Evolutionary conservation across 2,888 invertebrate species (phyloP), one percentile per base, ranked within the genome.

Genomic region (Pandemis heparana): DNA sequence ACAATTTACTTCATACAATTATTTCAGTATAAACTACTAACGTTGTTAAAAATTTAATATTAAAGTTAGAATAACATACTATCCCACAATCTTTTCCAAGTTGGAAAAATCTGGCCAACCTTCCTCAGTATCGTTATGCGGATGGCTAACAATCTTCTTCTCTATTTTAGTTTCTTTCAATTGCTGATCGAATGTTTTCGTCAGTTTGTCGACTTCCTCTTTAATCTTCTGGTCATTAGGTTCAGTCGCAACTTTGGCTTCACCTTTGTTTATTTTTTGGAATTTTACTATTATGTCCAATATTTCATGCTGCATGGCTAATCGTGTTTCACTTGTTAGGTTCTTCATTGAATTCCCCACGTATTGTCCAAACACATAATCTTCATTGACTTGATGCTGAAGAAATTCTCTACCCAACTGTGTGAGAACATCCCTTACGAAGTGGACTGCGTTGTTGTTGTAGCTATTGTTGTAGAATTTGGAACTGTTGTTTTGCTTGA

Each of bases 311-410:
- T 93, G 94, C 89, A 94, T 89, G 71, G 79, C 86, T 0, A 91
- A 23, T 67, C 86, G 86, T 0, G 86, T 75, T 0, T 90, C 89
- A 12, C 78, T 80, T 5, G 91, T 89, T 1, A 94, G 71, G 76
- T 91, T 92, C 71, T 78, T 91, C 90, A 94, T 92, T 0, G 89
- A 76, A 65, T 87, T 89, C 0, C 92, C 92, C 0, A 94, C 78
- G 56, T 90, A 94, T 76, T 94, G 94, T n/a, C 94, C 94, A 43
- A 94, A 94, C 0, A 92, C 86, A n/a, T 92, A 93, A 48, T 93
- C 90, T 78, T 94, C 94, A n/a, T 84, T 89, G 0, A 92, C 87
- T 77, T 92, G 87, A 53, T 84, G 85, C 0, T 84, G 81, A 9
- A 94, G 14, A 12, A 94, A 87, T 62, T 94, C 93, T 76, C 86